These are phyloP conservation scores for Paramormyrops hopkinsi DNA, from an alignment of 2,797 vertebrate genomes.

Conservation along the genomic window DNA sequence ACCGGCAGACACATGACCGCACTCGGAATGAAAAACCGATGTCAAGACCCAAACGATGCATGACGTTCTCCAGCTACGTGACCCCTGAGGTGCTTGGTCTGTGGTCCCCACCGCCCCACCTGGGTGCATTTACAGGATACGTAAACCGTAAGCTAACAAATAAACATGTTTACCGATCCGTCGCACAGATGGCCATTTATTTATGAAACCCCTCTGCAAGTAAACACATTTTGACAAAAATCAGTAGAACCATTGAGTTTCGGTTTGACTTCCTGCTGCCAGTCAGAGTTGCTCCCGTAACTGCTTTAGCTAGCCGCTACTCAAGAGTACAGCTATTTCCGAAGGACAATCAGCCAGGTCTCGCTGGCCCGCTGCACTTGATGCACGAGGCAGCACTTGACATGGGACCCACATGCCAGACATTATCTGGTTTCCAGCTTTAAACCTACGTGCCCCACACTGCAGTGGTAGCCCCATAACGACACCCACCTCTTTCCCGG, in stretches of 20 bases:
- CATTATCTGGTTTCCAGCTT: neutral
- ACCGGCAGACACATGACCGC: neutral
- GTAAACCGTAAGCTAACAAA: neutral
- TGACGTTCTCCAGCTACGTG: neutral
- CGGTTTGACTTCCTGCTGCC: neutral
- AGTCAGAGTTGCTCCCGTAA: neutral
- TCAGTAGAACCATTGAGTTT: neutral
- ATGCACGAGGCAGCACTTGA: neutral
- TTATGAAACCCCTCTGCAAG: neutral
- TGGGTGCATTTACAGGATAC: neutral
- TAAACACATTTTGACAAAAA: neutral
- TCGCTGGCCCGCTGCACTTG: neutral
- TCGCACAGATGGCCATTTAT: neutral
- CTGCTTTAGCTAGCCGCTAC: neutral
- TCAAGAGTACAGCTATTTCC: neutral
- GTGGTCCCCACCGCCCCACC: neutral
- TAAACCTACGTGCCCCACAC: neutral
- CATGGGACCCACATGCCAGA: neutral
- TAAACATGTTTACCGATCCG: neutral
- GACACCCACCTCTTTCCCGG: slow-evolving; percentile 80
- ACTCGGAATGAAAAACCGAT: neutral
- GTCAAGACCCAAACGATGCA: neutral
- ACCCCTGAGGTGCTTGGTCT: neutral
- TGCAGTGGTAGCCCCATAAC: neutral
- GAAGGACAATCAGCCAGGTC: neutral